Conservation (phyloP, 2,113 vertebrate species). For the Bubo bubo region DNA sequence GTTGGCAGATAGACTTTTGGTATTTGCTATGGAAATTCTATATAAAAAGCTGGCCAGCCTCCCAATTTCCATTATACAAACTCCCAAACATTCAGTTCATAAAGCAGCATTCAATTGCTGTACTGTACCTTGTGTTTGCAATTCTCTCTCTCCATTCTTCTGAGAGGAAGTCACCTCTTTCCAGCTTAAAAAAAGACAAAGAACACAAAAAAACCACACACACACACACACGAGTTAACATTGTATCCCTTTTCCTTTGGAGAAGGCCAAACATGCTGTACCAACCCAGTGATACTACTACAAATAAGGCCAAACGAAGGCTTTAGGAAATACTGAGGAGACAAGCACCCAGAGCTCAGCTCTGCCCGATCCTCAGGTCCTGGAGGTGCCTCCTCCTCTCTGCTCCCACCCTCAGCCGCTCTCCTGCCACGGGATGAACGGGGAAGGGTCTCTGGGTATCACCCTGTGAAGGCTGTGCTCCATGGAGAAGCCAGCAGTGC, state of each 20-base stretch:
- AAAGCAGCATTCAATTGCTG: not conserved
- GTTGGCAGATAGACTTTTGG: slow-evolving; percentile 1
- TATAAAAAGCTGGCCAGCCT: slow-evolving; percentile 52
- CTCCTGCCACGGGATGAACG: fast-evolving
- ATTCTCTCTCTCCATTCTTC: slow-evolving; percentile 98
- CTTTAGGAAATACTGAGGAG: not conserved
- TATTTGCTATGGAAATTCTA: slow-evolving; percentile 64
- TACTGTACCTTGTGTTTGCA: slow-evolving; percentile 92
- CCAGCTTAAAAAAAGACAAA: slow-evolving; percentile 82
- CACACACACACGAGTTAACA: not conserved
- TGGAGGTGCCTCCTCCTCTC: not conserved
- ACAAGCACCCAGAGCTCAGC: not conserved
- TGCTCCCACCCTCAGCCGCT: not conserved
- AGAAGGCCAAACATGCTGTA: not conserved
- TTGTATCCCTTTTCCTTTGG: not conserved
- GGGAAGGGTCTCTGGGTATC: not conserved
- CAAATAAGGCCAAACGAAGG: not conserved
- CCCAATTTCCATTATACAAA: slow-evolving; percentile 52
- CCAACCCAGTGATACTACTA: not conserved
- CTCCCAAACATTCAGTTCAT: slow-evolving; percentile 8
- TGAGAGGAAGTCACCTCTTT: slow-evolving; percentile 97
- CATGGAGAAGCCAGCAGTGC: not conserved
- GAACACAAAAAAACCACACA: not conserved
- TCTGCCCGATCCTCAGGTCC: not conserved
- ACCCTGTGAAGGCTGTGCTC: not conserved